Evolutionary conservation across 2,797 vertebrate species (phyloP).

Genomic region (Amniataba percoides): DNA sequence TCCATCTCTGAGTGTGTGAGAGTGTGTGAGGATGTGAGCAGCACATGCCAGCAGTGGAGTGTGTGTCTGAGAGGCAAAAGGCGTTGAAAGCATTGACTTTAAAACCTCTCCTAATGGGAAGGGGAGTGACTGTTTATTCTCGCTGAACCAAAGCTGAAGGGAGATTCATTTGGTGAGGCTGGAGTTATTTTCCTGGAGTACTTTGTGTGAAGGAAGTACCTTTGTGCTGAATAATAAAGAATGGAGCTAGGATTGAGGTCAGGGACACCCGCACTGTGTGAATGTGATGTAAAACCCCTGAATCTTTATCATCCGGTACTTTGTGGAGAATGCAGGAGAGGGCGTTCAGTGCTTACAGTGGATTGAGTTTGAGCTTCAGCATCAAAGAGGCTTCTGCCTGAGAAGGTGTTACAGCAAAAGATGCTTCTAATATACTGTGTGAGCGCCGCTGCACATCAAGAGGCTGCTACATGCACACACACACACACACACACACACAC

Average conservation of each 20-base stretch:
- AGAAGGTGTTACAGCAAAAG: slow-evolving; percentile 11
- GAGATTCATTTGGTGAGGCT: slow-evolving; percentile 26
- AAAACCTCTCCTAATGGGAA: slow-evolving; percentile 54
- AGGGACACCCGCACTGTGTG: slow-evolving; percentile 35
- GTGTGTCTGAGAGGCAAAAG: slow-evolving; percentile 37
- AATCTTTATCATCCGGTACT: slow-evolving; percentile 53
- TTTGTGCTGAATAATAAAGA: slow-evolving; percentile 25
- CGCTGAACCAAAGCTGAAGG: slow-evolving; percentile 20
- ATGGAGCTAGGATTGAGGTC: slow-evolving; percentile 30
- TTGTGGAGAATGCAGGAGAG: slow-evolving; percentile 39
- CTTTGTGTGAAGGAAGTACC: slow-evolving; percentile 37
- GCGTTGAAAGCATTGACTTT: slow-evolving; percentile 64
- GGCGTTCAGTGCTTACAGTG: slow-evolving; percentile 16
- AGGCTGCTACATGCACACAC: neutral
- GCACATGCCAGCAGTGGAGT: slow-evolving; percentile 40
- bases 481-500: neutral
- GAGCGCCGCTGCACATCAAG: neutral
- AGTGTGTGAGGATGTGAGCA: neutral
- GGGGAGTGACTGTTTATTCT: slow-evolving; percentile 43
- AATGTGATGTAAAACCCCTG: slow-evolving; percentile 51
- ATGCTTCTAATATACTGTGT: neutral
- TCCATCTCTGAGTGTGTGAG: neutral
- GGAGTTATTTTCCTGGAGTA: slow-evolving; percentile 32
- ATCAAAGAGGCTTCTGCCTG: slow-evolving; percentile 12
- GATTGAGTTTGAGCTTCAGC: neutral